phyloP scores from a whole-genome alignment of 2,888 invertebrate species.

The Xanthorhoe spadicearia region DNA sequence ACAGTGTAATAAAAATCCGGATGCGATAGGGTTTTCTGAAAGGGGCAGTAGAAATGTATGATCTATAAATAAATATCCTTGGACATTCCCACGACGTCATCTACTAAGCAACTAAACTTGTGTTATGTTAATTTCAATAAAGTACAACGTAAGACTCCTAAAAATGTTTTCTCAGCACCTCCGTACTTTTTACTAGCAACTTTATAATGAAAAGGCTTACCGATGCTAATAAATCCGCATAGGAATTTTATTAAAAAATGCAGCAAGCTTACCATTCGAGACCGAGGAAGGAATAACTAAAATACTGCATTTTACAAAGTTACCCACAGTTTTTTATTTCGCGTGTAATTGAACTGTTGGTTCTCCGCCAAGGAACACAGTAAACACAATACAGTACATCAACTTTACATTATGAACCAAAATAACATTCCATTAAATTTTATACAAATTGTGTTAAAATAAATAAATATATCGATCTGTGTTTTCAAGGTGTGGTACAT shows the following conservation, averaged over 20 bases:
- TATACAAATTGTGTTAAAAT: too few relatives aligned
- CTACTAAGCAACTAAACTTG: too few relatives aligned
- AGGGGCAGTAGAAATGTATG: too few relatives aligned
- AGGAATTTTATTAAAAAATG: slow-evolving; percentile 23
- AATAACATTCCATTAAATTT: too few relatives aligned
- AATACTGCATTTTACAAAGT: slow-evolving; percentile 20
- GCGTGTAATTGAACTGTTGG: slow-evolving; percentile 26
- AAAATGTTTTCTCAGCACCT: background rate
- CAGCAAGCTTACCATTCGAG: slow-evolving; percentile 17
- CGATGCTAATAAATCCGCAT: slow-evolving; percentile 17
- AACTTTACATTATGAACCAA: background rate
- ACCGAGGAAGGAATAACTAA: slow-evolving; percentile 13
- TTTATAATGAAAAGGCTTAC: slow-evolving; percentile 13
- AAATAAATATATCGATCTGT: too few relatives aligned
- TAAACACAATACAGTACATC: background rate
- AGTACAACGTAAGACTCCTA: background rate
- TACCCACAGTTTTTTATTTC: slow-evolving; percentile 26
- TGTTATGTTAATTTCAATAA: too few relatives aligned
- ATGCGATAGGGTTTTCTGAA: too few relatives aligned
- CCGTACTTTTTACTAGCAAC: slow-evolving; percentile 8
- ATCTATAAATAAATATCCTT: too few relatives aligned
- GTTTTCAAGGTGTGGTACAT: too few relatives aligned
- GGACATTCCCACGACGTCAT: too few relatives aligned
- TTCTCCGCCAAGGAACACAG: slow-evolving; percentile 23
- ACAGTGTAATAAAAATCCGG: too few relatives aligned